phyloP scores from a whole-genome alignment of 2,797 vertebrate species.

The Rhabdophis nuchalis region DNA sequence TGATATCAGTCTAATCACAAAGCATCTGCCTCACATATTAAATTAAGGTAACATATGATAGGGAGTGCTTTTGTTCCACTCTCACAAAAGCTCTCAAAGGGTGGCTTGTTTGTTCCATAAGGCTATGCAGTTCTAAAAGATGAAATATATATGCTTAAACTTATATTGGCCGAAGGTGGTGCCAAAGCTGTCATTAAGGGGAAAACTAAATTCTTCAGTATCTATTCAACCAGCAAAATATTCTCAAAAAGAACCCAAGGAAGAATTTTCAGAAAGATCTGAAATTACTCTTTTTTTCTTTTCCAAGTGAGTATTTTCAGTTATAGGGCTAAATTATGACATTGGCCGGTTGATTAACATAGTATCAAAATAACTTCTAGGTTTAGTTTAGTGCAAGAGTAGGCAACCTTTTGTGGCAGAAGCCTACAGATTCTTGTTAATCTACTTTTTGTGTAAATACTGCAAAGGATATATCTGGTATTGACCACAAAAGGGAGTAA shows the following conservation, averaged over 20 bases:
- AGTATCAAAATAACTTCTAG: background rate
- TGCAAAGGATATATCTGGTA: background rate
- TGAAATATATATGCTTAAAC: constrained; percentile 1
- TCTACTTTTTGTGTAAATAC: background rate
- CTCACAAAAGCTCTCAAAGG: constrained; percentile 38
- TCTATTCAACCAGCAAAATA: background rate
- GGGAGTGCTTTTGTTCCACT: constrained; percentile 44
- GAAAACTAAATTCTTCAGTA: background rate
- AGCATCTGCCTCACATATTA: constrained; percentile 49
- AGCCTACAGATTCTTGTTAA: background rate
- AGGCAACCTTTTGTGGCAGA: background rate
- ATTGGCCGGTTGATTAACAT: background rate
- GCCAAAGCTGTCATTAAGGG: background rate
- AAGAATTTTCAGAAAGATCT: background rate
- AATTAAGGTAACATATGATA: constrained; percentile 54
- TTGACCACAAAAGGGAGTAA: background rate
- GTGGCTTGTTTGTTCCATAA: constrained; percentile 17
- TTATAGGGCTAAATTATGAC: background rate
- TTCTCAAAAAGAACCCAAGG: background rate
- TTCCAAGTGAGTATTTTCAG: background rate
- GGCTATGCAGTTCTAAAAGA: constrained; percentile 32
- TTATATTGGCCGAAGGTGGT: background rate
- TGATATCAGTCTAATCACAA: constrained; percentile 42
- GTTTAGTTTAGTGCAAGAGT: background rate
- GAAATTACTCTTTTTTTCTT: background rate